Evolutionary conservation across 1,140 invertebrate species (phyloP), one percentile per base, ranked within the genome.

Genomic region (Drosophila nasuta): DNA sequence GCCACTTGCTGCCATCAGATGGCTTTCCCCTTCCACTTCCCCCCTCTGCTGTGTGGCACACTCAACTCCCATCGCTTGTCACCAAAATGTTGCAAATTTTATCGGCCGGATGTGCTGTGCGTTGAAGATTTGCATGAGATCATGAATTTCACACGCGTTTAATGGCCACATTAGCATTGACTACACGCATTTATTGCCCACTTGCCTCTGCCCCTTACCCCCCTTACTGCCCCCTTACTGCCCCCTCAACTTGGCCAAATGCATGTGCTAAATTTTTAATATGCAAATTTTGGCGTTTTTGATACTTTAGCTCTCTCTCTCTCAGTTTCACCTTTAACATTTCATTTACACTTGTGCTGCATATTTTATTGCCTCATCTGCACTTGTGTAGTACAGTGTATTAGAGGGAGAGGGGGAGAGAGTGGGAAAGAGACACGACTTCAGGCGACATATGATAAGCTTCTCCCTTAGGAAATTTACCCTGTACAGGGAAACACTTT

Each of bases 211-310:
- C 3, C 38, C 17, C 13, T 25, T 25, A 25, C 25, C 54, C 43
- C 20, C 25, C 10, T 25, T 25, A 25, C n/a, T n/a, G 15, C 63
- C 43, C 15, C 25, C 15, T 33, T 8, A 8, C 7, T 8, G 33
- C 13, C 45, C 13, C 1, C 1, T 48, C 5, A 4, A n/a, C 7
- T 5, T 17, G 46, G 51, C 30, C 56, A 77, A 88, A 76, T 88
- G 85, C 83, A 87, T 88, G 83, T 87, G 83, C 80, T 78, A 83
- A 88, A 87, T 87, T 88, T 88, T 72, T 88, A 88, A 87, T 87
- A 87, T 87, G 83, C 73, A 88, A 87, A 87, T 87, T 80, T 80
- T 7, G 54, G 20, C 20, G 20, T 25, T 25, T 25, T 25, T 25
- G 20, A 25, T 25, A 25, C 28, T 43, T 48, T 25, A 25, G 20